phyloP scores from a whole-genome alignment of 2,797 vertebrate genomes.

The Chelon auratus region DNA sequence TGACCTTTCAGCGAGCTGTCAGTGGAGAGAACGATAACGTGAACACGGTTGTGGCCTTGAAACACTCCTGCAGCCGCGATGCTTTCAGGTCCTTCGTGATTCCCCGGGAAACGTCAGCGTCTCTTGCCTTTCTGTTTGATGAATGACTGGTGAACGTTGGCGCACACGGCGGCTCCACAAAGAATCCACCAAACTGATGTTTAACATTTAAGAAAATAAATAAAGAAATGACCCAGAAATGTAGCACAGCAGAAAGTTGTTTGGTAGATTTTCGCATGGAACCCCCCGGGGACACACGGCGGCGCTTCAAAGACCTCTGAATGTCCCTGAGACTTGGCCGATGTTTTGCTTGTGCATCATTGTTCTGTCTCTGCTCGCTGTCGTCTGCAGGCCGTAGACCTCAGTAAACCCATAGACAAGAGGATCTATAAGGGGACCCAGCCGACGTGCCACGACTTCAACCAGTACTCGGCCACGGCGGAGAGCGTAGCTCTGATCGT shows the following conservation, averaged over 20 bases:
- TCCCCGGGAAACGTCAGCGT: too few species aligned
- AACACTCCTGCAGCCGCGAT: constrained; percentile 5
- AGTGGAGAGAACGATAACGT: too few species aligned
- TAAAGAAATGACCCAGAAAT: neutral
- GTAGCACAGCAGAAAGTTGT: too few species aligned
- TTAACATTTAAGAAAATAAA: too few species aligned
- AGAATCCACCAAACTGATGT: too few species aligned
- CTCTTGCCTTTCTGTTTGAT: neutral
- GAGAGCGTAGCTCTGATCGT: constrained; percentile 92
- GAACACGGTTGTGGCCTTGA: too few species aligned
- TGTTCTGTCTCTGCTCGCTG: constrained; percentile 20
- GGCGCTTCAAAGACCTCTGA: too few species aligned
- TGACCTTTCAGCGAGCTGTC: constrained; percentile 1
- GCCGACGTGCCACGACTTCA: constrained; percentile 94
- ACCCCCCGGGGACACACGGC: neutral
- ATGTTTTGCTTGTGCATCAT: neutral
- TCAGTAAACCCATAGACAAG: constrained; percentile 94
- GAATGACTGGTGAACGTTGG: neutral
- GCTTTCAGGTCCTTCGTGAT: neutral
- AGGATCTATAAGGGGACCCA: constrained; percentile 94
- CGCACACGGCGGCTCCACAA: too few species aligned
- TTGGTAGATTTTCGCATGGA: too few species aligned
- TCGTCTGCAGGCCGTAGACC: constrained; percentile 88
- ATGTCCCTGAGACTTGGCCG: neutral
- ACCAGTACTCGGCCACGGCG: constrained; percentile 90